phyloP scores from a whole-genome alignment of 1,140 invertebrate species.

The Oscheius sp. region DNA sequence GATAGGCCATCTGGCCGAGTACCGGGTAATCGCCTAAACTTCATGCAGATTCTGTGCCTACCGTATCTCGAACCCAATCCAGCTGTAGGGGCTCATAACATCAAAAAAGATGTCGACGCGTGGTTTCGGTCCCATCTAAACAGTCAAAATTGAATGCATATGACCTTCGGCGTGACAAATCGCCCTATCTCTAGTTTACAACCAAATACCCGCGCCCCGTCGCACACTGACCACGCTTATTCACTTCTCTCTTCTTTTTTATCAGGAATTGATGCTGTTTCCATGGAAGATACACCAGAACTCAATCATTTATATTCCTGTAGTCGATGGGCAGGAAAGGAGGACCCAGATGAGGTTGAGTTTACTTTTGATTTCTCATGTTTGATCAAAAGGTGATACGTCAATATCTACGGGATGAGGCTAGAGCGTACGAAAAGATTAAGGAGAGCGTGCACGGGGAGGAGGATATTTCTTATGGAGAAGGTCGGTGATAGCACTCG shows the following conservation, averaged over 20 bases:
- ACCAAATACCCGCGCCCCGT: not conserved
- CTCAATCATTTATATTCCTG: not conserved
- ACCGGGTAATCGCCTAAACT: not conserved
- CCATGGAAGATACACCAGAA: not conserved
- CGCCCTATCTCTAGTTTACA: not conserved
- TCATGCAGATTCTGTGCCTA: not conserved
- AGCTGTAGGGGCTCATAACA: not conserved
- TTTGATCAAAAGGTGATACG: too few relatives aligned
- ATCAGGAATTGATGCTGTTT: not conserved
- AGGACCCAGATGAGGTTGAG: not conserved
- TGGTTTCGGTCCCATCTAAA: not conserved
- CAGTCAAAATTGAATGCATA: not conserved
- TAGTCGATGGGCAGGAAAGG: not conserved
- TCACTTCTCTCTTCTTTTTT: not conserved
- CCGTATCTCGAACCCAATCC: not conserved
- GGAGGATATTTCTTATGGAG: not conserved
- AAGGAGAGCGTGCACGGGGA: not conserved
- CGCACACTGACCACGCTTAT: not conserved
- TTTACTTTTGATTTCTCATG: too few relatives aligned
- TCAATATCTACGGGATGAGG: not conserved
- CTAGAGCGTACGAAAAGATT: not conserved
- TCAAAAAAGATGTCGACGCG: not conserved
- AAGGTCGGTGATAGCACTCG: too few relatives aligned
- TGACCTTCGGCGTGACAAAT: slow-evolving; percentile 1
- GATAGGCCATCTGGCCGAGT: not conserved